Evolutionary conservation across 2,888 invertebrate species (phyloP).

Genomic region (Ormia ochracea): DNA sequence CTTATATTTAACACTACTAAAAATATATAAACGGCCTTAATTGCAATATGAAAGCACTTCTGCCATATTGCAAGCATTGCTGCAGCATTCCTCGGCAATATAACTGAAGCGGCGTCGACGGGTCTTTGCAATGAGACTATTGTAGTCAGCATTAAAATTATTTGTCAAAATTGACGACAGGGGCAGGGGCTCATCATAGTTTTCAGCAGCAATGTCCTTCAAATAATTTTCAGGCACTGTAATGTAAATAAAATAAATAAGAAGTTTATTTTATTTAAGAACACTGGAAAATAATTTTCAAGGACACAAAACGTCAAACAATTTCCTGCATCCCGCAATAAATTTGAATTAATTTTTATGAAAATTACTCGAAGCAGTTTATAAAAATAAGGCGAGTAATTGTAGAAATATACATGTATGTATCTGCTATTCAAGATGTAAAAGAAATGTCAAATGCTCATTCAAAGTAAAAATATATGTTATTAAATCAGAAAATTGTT

Average conservation of each 20-base stretch:
- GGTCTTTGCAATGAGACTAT: conserved; percentile 14
- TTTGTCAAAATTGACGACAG: not conserved
- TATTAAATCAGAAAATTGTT: too few species aligned
- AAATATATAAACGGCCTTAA: conserved; percentile 8
- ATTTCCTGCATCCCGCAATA: too few species aligned
- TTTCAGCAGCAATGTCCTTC: not conserved
- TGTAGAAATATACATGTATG: too few species aligned
- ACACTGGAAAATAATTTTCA: too few species aligned
- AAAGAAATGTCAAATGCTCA: too few species aligned
- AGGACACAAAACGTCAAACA: too few species aligned
- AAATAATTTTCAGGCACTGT: not conserved
- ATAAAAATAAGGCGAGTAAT: too few species aligned
- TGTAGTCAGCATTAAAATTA: not conserved
- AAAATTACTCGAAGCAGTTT: too few species aligned
- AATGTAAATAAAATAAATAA: not conserved
- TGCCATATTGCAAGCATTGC: conserved; percentile 66
- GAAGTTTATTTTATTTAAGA: too few species aligned
- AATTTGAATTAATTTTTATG: too few species aligned
- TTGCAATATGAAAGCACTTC: conserved; percentile 67
- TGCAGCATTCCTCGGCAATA: conserved; percentile 67
- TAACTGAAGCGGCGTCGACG: conserved; percentile 61
- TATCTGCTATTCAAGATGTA: too few species aligned
- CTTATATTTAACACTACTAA: not conserved
- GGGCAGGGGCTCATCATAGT: not conserved
- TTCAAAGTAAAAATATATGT: too few species aligned